These are phyloP conservation scores for Anthopleura sola DNA, from an alignment of 64 coral and sea anemone genomes.

Conservation along the genomic window DNA sequence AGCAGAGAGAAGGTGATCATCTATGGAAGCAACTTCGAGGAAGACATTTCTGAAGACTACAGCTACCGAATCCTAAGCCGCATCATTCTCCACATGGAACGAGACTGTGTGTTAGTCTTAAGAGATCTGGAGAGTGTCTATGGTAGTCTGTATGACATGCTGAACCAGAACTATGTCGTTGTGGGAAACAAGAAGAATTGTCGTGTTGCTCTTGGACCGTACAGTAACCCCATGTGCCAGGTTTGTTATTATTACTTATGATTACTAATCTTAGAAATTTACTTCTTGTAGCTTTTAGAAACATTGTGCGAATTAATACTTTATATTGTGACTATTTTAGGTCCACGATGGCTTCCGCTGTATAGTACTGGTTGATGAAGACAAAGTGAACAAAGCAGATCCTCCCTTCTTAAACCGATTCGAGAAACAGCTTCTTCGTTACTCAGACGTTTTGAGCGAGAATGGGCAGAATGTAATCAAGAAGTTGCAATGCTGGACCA, in stretches of 20 bases:
- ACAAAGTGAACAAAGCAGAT: conserved; percentile 77
- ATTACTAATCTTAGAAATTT: not conserved
- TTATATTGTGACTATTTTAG: not conserved
- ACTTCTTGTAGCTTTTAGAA: too few species aligned
- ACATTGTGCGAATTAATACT: too few species aligned
- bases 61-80: conserved; percentile 88
- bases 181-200: conserved; percentile 91
- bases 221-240: conserved; percentile 97
- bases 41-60: conserved; percentile 96
- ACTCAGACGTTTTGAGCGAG: conserved; percentile 73
- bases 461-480: conserved; percentile 42
- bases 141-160: conserved; percentile 97
- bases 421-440: conserved; percentile 90
- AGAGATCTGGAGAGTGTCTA: conserved; percentile 89
- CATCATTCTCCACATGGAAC: conserved; percentile 92
- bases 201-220: conserved; percentile 84
- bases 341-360: conserved; percentile 86
- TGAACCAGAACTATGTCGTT: conserved; percentile 97
- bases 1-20: conserved; percentile 84
- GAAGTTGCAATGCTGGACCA: conserved; percentile 43
- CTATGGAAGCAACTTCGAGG: conserved; percentile 90
- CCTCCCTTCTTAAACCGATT: conserved; percentile 98
- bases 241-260: conserved; percentile 16
- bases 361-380: conserved; percentile 85
- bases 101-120: conserved; percentile 85